phyloP scores from a whole-genome alignment of 2,113 vertebrate genomes.

The Callipepla squamata region DNA sequence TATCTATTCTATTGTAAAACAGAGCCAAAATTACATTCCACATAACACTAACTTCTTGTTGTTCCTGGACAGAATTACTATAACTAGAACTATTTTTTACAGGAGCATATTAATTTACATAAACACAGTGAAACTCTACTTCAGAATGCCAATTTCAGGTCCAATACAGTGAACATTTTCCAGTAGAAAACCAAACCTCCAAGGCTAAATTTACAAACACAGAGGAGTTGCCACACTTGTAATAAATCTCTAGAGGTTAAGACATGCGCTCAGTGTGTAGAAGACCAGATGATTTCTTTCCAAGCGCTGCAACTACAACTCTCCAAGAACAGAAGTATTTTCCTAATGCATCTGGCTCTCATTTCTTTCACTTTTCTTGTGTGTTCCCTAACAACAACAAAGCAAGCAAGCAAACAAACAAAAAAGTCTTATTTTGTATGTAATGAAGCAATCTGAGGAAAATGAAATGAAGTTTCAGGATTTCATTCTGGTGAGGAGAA shows the following conservation, averaged over 20 bases:
- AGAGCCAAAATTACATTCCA: background rate
- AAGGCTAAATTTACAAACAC: background rate
- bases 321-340: background rate
- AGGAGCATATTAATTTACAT: background rate
- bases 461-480: background rate
- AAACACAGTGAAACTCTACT: background rate
- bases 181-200: background rate
- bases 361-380: background rate
- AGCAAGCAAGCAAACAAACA: too few relatives aligned
- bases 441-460: background rate
- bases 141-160: background rate
- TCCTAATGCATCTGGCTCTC: background rate
- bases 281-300: background rate
- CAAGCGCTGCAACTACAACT: background rate
- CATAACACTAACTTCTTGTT: background rate
- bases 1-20: background rate
- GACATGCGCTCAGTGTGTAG: background rate
- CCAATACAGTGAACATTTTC: background rate
- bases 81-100: background rate
- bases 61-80: background rate
- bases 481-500: background rate
- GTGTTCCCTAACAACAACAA: background rate
- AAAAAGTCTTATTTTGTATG: background rate
- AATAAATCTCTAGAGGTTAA: background rate
- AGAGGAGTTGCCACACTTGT: background rate